Evolutionary conservation across 2,113 vertebrate genomes (phyloP).

Genomic region (Pterocles gutturalis): DNA sequence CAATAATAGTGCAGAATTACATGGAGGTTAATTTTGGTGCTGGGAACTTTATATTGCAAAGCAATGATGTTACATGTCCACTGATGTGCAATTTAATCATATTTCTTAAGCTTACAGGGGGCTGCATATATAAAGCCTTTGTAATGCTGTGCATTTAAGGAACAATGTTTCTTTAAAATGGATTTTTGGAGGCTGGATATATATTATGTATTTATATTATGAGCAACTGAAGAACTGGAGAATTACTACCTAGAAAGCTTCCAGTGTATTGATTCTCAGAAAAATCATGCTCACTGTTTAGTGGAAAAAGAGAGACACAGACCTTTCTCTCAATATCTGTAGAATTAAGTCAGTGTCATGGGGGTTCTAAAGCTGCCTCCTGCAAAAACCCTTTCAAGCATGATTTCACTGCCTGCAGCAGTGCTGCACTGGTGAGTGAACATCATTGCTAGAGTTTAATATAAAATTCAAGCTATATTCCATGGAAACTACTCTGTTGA

Average conservation of each 20-base stretch:
- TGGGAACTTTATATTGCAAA: neutral
- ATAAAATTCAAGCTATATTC: neutral
- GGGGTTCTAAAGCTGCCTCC: neutral
- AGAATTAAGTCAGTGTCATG: neutral
- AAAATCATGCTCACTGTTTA: slow-evolving; percentile 23
- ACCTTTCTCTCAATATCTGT: neutral
- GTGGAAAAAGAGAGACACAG: neutral
- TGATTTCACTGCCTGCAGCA: neutral
- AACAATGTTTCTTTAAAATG: neutral
- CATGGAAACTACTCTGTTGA: neutral
- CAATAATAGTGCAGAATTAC: neutral
- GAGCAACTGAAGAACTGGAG: neutral
- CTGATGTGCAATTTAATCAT: neutral
- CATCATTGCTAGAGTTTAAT: neutral
- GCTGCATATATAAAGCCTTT: neutral
- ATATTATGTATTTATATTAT: neutral
- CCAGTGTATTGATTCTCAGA: slow-evolving; percentile 33
- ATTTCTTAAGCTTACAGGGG: neutral
- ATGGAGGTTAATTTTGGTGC: neutral
- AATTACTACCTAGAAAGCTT: slow-evolving; percentile 44
- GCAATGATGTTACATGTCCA: neutral
- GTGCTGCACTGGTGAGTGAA: neutral
- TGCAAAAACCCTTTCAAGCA: slow-evolving; percentile 18
- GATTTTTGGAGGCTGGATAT: neutral
- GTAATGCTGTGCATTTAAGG: neutral